phyloP scores from a whole-genome alignment of 2,888 invertebrate species.

The Dilophus febrilis region DNA sequence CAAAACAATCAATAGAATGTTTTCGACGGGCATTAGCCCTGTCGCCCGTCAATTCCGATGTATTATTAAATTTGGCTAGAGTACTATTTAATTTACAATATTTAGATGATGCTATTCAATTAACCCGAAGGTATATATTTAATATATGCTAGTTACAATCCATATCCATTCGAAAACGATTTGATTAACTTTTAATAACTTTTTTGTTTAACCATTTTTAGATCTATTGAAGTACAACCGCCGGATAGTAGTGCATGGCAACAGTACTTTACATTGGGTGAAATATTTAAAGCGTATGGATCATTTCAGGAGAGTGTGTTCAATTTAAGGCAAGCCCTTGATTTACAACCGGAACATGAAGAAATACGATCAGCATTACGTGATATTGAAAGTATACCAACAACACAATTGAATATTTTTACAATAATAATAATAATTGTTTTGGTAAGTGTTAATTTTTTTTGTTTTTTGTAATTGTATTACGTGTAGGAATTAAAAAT shows the following conservation, averaged over 20 bases:
- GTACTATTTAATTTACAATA: slow-evolving; percentile 75
- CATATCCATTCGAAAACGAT: no score
- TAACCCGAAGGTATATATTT: slow-evolving; percentile 44
- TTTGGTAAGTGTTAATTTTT: slow-evolving; percentile 60
- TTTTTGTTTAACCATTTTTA: slow-evolving; percentile 6
- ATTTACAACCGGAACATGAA: slow-evolving; percentile 61
- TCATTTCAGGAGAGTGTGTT: slow-evolving; percentile 76
- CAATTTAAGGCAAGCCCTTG: slow-evolving; percentile 65
- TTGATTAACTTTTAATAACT: background rate
- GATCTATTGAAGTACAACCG: slow-evolving; percentile 65
- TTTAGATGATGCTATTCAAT: slow-evolving; percentile 75
- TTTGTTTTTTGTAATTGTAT: no score
- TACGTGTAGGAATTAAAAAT: no score
- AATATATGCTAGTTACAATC: background rate
- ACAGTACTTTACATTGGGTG: slow-evolving; percentile 79
- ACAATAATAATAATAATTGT: slow-evolving; percentile 75
- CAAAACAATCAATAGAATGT: slow-evolving; percentile 74
- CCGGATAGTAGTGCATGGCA: slow-evolving; percentile 79
- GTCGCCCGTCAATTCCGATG: slow-evolving; percentile 74
- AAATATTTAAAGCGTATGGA: slow-evolving; percentile 81
- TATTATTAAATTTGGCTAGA: slow-evolving; percentile 66
- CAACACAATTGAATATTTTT: slow-evolving; percentile 65
- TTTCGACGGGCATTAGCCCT: slow-evolving; percentile 71
- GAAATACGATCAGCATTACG: slow-evolving; percentile 62
- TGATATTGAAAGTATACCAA: slow-evolving; percentile 67